Base-by-base conservation (phyloP, 2,113 vertebrate species). In the Lamprotornis superbus region DNA sequence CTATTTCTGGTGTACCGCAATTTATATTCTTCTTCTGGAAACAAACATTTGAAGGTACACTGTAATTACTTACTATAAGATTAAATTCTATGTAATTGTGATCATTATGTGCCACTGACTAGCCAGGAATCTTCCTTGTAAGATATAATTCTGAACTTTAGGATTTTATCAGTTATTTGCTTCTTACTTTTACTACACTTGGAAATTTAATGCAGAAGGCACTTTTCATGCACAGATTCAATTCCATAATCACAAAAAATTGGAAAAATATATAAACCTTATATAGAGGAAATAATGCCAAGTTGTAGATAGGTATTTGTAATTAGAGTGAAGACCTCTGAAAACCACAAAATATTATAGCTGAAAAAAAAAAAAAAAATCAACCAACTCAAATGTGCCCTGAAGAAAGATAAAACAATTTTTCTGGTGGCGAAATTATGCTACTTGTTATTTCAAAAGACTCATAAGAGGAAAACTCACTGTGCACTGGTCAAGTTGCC, bases 401-500 rank as follows among this genome's bases (percentile, higher is more conserved):
- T 37, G 40, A 83, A 85, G 28, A 87, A 84, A 83, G 11, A 70
- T 0, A 68, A 75, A 56, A 79, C 30, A 1, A 9, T 37, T 64
- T 35, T 79, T 89, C 69, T 93, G 67, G 39, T 47, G 87, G 13
- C 7, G 15, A 79, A 61, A 15, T 91, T 4, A 57, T 88, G 19
- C 5, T 60, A 95, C 33, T n/a, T 39, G 8, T 74, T 82, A 70
- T 88, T 75, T 68, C 15, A 74, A 44, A 50, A 57, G 40, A 56
- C 13, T 65, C 9, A 15, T 35, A 50, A 87, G 55, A 82, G n/a
- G 42, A 90, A 74, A 90, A 97, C 97, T 98, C 81, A 99, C 99
- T 95, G 97, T 98, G 97, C 98, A 99, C 60, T 98, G 98, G 90
- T 98, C 98, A 71, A 99, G 98, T 77, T 99, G 99, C 61, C 98